phyloP scores from a whole-genome alignment of 2,888 invertebrate species.

The Acanthacorydalis orientalis region DNA sequence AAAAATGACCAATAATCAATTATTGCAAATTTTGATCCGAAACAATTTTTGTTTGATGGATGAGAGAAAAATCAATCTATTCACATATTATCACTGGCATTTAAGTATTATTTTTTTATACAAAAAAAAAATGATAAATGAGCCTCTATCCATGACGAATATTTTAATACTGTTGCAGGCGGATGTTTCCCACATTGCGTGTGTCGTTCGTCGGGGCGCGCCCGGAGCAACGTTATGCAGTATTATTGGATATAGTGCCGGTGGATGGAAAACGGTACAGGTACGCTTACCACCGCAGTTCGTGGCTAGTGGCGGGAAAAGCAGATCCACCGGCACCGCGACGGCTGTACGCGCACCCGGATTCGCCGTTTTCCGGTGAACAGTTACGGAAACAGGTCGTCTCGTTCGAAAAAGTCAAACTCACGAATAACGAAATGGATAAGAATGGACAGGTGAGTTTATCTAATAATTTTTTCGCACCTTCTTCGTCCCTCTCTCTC shows the following conservation, averaged over 20 bases:
- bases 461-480: conserved; percentile 6
- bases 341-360: conserved; percentile 60
- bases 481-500: conserved; percentile 2
- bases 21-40: no score
- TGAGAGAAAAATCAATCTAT: no score
- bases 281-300: conserved; percentile 69
- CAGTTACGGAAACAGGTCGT: conserved; percentile 63
- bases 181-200: conserved; percentile 69
- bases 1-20: no score
- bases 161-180: conserved; percentile 31
- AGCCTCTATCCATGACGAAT: no score
- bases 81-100: no score
- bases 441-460: conserved; percentile 52
- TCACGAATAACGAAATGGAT: conserved; percentile 72
- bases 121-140: no score
- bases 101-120: not conserved
- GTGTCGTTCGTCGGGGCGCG: conserved; percentile 55
- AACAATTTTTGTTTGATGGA: no score
- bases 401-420: conserved; percentile 69
- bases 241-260: conserved; percentile 63
- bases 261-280: conserved; percentile 64
- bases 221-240: conserved; percentile 48
- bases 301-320: conserved; percentile 70
- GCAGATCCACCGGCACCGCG: conserved; percentile 60
- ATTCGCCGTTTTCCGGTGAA: conserved; percentile 64